These are phyloP conservation scores for Trissolcus basalis DNA, from an alignment of 1,140 invertebrate species.

Conservation along the genomic window DNA sequence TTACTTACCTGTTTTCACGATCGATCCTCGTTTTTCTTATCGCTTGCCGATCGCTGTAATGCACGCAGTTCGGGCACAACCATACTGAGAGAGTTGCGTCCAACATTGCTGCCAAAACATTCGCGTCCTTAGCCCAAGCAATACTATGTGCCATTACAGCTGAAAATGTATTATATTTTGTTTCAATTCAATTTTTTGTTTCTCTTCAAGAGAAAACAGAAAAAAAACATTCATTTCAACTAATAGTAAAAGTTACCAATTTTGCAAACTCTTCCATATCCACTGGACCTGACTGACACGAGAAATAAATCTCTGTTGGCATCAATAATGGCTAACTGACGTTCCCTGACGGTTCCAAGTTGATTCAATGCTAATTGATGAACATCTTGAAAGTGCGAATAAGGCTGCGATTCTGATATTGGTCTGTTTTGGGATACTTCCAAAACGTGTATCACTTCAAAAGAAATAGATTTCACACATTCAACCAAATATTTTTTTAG, in stretches of 20 bases:
- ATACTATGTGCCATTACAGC: slow-evolving; percentile 87
- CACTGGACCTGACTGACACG: slow-evolving; percentile 81
- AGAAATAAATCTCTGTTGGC: slow-evolving; percentile 88
- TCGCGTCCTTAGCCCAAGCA: slow-evolving; percentile 88
- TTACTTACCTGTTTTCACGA: slow-evolving; percentile 79
- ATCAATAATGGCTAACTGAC: slow-evolving; percentile 88
- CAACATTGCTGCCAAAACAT: slow-evolving; percentile 89
- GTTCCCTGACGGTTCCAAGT: slow-evolving; percentile 81
- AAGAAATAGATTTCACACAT: neutral
- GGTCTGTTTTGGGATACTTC: slow-evolving; percentile 85
- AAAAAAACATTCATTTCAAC: too few species aligned
- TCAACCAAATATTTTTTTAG: neutral
- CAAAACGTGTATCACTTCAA: slow-evolving; percentile 85
- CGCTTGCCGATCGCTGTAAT: slow-evolving; percentile 83
- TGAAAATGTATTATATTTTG: slow-evolving; percentile 62
- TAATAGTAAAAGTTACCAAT: slow-evolving; percentile 79
- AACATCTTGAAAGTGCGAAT: slow-evolving; percentile 78
- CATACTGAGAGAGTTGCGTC: slow-evolving; percentile 90
- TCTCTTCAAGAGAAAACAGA: too few species aligned
- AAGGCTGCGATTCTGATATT: slow-evolving; percentile 81
- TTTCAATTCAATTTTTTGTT: neutral
- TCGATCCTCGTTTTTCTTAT: slow-evolving; percentile 80
- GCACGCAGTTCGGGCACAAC: slow-evolving; percentile 83
- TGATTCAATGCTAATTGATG: slow-evolving; percentile 87
- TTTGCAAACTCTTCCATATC: slow-evolving; percentile 83